Percentiles rank a stretch among this genome's conserved stretches.
These are phyloP conservation scores for Tachycineta bicolor DNA, from an alignment of 2,113 vertebrate genomes.

Conservation along the genomic window DNA sequence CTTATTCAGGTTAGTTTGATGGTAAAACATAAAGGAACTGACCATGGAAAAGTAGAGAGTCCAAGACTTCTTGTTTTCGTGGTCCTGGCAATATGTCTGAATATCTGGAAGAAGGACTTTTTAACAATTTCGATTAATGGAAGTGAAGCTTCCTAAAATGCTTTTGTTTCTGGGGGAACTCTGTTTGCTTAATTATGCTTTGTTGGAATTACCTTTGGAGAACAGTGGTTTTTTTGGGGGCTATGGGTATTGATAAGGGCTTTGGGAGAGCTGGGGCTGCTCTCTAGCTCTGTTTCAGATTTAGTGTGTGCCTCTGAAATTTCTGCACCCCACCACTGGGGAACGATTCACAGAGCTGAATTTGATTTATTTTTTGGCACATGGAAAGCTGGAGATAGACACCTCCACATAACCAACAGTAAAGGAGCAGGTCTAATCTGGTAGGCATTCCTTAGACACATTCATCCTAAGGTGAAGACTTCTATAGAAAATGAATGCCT, in stretches of 20 bases:
- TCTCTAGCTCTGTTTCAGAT: background rate
- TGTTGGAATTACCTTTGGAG: background rate
- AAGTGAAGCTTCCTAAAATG: background rate
- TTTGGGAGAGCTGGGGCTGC: background rate
- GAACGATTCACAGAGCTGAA: background rate
- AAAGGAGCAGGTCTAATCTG: background rate
- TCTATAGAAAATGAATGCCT: background rate
- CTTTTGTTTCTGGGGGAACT: background rate
- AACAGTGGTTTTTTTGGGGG: background rate
- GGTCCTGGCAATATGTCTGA: background rate
- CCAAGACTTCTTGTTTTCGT: rapidly evolving
- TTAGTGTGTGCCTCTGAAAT: background rate
- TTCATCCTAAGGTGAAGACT: background rate
- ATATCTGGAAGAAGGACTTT: background rate
- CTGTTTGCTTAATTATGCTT: background rate
- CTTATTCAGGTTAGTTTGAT: background rate
- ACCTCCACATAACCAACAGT: background rate
- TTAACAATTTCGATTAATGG: background rate
- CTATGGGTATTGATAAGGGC: background rate
- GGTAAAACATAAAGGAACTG: background rate
- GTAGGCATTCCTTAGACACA: background rate
- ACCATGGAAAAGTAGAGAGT: background rate
- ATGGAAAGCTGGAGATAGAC: background rate
- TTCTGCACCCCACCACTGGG: background rate
- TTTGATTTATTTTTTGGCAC: background rate